Conservation (phyloP, 2,113 vertebrate species). For the Cryptoleucopteryx plumbea region DNA sequence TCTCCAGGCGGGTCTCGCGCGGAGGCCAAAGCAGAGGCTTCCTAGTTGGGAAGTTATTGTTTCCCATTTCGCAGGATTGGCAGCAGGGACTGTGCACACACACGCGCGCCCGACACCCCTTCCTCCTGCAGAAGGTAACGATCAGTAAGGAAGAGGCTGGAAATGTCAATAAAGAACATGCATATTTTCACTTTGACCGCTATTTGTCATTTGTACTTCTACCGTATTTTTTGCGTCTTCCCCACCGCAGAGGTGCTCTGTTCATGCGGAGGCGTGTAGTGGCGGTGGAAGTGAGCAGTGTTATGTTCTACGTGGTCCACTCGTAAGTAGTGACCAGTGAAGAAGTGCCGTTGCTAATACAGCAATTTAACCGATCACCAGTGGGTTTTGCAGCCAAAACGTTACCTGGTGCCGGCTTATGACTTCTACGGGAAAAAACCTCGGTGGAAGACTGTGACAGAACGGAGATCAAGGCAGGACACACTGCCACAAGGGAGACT, state of each 20-base stretch:
- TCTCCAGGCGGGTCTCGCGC: neutral
- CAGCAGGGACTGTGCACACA: neutral
- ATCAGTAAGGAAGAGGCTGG: neutral
- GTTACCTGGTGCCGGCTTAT: rapidly evolving
- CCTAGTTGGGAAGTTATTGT: neutral
- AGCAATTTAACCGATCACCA: neutral
- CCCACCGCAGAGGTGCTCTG: rapidly evolving
- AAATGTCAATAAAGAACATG: neutral
- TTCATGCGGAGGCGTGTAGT: rapidly evolving
- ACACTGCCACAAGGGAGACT: neutral
- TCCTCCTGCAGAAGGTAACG: neutral
- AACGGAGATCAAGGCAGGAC: neutral
- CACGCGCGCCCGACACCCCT: rapidly evolving
- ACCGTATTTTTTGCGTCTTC: rapidly evolving
- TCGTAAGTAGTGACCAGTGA: rapidly evolving
- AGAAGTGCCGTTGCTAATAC: neutral
- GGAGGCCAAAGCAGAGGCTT: neutral
- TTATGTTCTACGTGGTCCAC: rapidly evolving
- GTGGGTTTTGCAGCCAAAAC: neutral
- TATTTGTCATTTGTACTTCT: neutral
- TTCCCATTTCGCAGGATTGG: neutral
- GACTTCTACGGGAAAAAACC: neutral
- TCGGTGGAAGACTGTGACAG: neutral
- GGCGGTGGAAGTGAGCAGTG: neutral
- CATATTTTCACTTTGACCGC: neutral